phyloP scores from a whole-genome alignment of 2,797 vertebrate genomes.

The Clarias pachynema region DNA sequence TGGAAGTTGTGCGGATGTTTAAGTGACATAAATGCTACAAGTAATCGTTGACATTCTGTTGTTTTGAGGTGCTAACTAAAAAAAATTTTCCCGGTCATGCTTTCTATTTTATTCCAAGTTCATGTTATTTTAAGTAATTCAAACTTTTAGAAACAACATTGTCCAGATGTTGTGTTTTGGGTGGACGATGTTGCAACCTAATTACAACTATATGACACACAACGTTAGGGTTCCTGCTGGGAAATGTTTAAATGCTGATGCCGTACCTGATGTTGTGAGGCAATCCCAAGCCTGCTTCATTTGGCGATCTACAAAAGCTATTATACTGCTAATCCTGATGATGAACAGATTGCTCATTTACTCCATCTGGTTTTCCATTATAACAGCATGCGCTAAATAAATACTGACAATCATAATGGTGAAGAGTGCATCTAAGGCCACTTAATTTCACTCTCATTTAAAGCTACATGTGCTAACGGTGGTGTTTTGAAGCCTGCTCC shows the following conservation, averaged over 20 bases:
- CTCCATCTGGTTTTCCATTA: constrained; percentile 30
- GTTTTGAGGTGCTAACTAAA: too few species aligned
- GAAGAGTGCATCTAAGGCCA: not conserved
- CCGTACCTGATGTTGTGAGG: not conserved
- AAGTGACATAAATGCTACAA: too few species aligned
- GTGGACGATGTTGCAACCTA: too few species aligned
- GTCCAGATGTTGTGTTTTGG: too few species aligned
- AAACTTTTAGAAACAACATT: too few species aligned
- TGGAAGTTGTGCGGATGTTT: too few species aligned
- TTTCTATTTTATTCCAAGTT: too few species aligned
- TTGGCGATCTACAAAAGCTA: not conserved
- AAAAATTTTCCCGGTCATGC: too few species aligned
- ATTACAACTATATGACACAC: too few species aligned
- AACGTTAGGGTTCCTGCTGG: too few species aligned
- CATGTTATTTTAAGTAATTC: too few species aligned
- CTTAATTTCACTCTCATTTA: constrained; percentile 50
- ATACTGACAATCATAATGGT: constrained; percentile 9
- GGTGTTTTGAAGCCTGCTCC: not conserved
- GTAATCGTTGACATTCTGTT: too few species aligned
- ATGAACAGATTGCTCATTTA: not conserved
- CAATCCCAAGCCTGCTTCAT: not conserved
- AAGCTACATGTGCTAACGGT: constrained; percentile 34
- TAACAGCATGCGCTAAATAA: constrained; percentile 41
- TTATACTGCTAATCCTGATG: not conserved
- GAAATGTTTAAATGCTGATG: constrained; percentile 28